These are phyloP conservation scores for Aphelenchoides besseyi DNA, from an alignment of 1,140 invertebrate species.

Conservation along the genomic window DNA sequence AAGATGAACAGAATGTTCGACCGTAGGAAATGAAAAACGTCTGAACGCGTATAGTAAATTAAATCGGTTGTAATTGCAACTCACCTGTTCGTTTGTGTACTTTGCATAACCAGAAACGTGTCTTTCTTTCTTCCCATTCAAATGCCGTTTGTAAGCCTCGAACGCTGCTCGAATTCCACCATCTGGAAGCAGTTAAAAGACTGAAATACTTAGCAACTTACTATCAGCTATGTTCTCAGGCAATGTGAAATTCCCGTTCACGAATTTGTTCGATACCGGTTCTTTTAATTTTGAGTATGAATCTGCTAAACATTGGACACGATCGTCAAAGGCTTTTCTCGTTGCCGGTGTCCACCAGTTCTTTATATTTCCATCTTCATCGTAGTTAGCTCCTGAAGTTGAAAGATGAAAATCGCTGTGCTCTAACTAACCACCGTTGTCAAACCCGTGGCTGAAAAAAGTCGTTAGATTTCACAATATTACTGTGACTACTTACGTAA, in stretches of 20 bases:
- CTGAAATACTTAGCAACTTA: too few relatives aligned
- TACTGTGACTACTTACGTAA: too few relatives aligned
- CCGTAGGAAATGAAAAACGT: constrained; percentile 29
- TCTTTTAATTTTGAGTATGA: constrained; percentile 23
- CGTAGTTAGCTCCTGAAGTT: too few relatives aligned
- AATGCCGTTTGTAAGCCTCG: background rate
- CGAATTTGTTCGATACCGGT: constrained; percentile 35
- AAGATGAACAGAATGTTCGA: constrained; percentile 18
- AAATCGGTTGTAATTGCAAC: too few relatives aligned
- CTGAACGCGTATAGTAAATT: too few relatives aligned
- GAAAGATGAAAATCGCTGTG: constrained; percentile 67
- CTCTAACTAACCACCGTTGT: constrained; percentile 66
- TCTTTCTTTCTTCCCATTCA: constrained; percentile 7
- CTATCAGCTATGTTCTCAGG: constrained; percentile 74
- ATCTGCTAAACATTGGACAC: constrained; percentile 30
- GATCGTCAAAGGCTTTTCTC: constrained; percentile 14
- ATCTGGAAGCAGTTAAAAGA: too few relatives aligned
- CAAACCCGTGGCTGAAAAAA: too few relatives aligned
- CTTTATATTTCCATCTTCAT: constrained; percentile 39
- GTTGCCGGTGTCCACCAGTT: constrained; percentile 27
- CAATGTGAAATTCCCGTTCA: constrained; percentile 71
- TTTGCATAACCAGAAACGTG: constrained; percentile 9
- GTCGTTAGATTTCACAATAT: too few relatives aligned
- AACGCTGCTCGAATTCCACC: constrained; percentile 64
- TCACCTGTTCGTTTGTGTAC: constrained; percentile 25